Evolutionary conservation across 2,113 vertebrate genomes (phyloP), one percentile per base, ranked within the genome.

Genomic region (Eulacestoma nigropectus): DNA sequence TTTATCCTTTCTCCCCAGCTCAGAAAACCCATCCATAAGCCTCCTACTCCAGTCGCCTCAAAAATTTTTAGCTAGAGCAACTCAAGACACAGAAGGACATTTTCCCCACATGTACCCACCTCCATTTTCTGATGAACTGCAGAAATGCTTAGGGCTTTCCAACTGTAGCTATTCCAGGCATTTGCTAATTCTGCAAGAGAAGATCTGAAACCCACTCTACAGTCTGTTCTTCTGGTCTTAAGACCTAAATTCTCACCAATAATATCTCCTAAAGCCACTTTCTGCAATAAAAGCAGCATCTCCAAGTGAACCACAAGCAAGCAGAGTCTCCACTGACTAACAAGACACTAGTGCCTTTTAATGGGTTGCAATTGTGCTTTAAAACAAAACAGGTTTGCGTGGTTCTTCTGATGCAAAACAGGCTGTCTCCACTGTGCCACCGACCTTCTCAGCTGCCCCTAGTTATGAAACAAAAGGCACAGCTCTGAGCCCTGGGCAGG

Each of bases 241-340:
- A 29, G 13, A 59, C 42, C 19, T 18, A 49, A 57, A 80, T 47
- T 65, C 75, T 70, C 35, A 1, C 29, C 47, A 41, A 26, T 6
- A 84, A 13, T 3, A 23, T n/a, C 42, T 63, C 59, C 55, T 50
- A 18, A 79, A 78, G 4, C 16, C 10, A 6, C 46, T 80, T 68
- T 37, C 16, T 29, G 15, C 44, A 44, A 5, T 0, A 0, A 88
- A 18, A 72, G 7, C 11, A 57, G 2, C 1, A 0, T 5, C 9
- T 15, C 26, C 7, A 93, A 59, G 10, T 0, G 0, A 3, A n/a
- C 55, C 6, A 0, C 13, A 77, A 59, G 3, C 33, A 64, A 72
- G 1, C 4, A 60, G 1, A 46, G 0, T 0, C 49, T 4, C 16
- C 6, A 52, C 14, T 7, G 0, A 56, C 17, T 7, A 72, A 44